Conservation (phyloP, 2,888 invertebrate species). For the Hypomecis atomaria region DNA sequence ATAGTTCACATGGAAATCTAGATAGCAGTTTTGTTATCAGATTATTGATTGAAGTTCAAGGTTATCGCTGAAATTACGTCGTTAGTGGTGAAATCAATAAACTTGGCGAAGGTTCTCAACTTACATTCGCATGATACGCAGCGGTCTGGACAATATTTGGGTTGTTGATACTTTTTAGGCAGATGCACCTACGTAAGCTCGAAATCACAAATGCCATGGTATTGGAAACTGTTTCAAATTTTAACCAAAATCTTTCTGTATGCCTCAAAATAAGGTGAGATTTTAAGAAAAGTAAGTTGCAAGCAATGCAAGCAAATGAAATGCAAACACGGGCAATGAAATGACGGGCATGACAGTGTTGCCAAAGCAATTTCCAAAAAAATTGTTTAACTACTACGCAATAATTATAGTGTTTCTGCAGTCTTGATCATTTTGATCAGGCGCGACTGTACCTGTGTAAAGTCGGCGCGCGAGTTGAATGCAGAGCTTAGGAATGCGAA, state of each 20-base stretch:
- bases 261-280: too few relatives aligned
- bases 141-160: constrained; percentile 79
- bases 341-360: too few relatives aligned
- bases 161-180: constrained; percentile 65
- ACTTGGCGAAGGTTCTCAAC: constrained; percentile 67
- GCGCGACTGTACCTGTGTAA: too few relatives aligned
- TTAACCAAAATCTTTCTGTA: neutral
- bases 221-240: constrained; percentile 13
- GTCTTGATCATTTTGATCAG: too few relatives aligned
- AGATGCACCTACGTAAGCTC: constrained; percentile 69
- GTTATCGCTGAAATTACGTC: constrained; percentile 49
- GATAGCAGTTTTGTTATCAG: constrained; percentile 13
- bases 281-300: too few relatives aligned
- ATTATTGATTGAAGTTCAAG: constrained; percentile 41
- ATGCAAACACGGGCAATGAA: too few relatives aligned
- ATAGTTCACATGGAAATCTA: neutral
- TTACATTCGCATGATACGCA: constrained; percentile 91
- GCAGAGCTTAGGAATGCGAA: too few relatives aligned
- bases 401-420: too few relatives aligned
- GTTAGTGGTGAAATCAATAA: constrained; percentile 58
- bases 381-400: too few relatives aligned
- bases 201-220: constrained; percentile 68
- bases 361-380: too few relatives aligned
- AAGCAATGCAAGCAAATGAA: too few relatives aligned
- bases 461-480: too few relatives aligned